Conservation (phyloP, 2,797 vertebrate genomes). For the Erithacus rubecula region DNA sequence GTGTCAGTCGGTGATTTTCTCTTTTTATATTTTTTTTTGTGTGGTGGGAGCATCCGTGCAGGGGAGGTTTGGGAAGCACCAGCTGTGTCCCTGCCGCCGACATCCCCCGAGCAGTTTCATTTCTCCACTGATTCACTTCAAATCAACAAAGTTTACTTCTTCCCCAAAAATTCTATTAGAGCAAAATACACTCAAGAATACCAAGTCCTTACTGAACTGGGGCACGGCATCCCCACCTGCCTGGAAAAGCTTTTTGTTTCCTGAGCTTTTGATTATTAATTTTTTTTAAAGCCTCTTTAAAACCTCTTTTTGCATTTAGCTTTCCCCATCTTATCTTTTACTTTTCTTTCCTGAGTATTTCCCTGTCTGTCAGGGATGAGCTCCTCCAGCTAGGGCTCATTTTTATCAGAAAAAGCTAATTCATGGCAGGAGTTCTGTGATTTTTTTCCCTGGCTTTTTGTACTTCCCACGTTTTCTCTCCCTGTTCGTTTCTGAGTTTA, state of each 20-base stretch:
- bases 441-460: background rate
- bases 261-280: background rate
- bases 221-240: background rate
- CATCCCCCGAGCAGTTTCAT: background rate
- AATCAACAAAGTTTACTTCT: background rate
- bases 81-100: fast-evolving
- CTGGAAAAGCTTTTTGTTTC: slow-evolving; percentile 34
- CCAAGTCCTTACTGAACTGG: background rate
- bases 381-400: background rate
- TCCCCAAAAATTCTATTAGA: background rate
- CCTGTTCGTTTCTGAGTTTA: slow-evolving; percentile 14
- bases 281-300: background rate
- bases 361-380: background rate
- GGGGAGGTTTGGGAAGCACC: background rate
- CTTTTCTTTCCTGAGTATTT: background rate
- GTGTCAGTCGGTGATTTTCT: background rate
- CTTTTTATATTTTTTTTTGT: background rate
- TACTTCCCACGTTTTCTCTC: background rate
- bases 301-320: background rate
- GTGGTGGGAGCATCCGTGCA: fast-evolving
- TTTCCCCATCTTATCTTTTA: background rate
- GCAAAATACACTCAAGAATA: background rate
- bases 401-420: slow-evolving; percentile 28
- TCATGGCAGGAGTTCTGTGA: background rate
- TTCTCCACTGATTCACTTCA: background rate